Conservation (phyloP, 2,888 invertebrate genomes). For the Phyllotreta cruciferae region DNA sequence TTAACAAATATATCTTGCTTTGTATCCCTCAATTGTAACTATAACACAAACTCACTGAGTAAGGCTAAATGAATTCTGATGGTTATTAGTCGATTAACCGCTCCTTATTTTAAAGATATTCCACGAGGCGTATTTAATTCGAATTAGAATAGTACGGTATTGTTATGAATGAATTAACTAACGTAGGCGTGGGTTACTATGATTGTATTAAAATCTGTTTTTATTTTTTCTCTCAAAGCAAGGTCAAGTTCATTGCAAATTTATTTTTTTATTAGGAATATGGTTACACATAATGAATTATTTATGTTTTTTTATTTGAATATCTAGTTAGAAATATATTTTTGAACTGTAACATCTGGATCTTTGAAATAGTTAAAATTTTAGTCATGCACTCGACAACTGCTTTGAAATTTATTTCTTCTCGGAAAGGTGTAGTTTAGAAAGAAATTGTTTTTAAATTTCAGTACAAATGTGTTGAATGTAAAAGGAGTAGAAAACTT, state of each 20-base stretch:
- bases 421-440: neutral
- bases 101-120: neutral
- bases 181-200: neutral
- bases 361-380: too few species aligned
- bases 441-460: slow-evolving; percentile 12
- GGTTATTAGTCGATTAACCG: slow-evolving; percentile 2
- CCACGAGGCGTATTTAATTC: neutral
- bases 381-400: too few species aligned
- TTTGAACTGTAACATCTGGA: too few species aligned
- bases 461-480: slow-evolving; percentile 4
- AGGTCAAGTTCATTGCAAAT: slow-evolving; percentile 14
- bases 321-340: too few species aligned
- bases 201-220: neutral
- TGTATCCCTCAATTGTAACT: slow-evolving; percentile 4
- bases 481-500: slow-evolving; percentile 11
- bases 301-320: too few species aligned
- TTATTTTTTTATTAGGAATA: neutral
- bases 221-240: neutral
- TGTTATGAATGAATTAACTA: too few species aligned
- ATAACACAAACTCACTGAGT: neutral
- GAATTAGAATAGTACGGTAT: slow-evolving; percentile 2
- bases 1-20: slow-evolving; percentile 7
- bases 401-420: too few species aligned
- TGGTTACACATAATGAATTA: too few species aligned
- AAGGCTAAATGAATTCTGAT: neutral